Conservation (phyloP, 2,797 vertebrate genomes). For the Chelon labrosus region DNA sequence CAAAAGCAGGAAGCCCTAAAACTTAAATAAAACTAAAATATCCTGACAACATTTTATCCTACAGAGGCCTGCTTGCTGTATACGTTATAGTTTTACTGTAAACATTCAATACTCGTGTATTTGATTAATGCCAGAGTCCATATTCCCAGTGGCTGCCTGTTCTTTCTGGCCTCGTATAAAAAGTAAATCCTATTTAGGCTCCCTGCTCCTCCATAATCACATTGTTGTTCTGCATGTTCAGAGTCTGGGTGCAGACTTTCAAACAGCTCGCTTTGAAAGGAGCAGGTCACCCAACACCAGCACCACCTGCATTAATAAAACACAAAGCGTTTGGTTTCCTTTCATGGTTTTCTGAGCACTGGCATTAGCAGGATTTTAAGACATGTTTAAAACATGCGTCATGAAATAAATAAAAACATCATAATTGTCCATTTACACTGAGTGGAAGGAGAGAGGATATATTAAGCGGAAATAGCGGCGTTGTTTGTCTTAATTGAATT, state of each 20-base stretch:
- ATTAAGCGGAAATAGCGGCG: no score
- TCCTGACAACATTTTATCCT: neutral
- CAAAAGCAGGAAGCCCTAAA: neutral
- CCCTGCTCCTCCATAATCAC: constrained; percentile 64
- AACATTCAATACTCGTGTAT: neutral
- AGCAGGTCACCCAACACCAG: constrained; percentile 43
- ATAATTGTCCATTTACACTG: no score
- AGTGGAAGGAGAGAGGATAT: no score
- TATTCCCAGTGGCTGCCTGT: constrained; percentile 7
- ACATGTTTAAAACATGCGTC: neutral
- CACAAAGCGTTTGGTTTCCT: constrained; percentile 7
- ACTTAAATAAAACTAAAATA: neutral
- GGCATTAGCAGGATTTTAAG: neutral
- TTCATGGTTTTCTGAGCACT: neutral
- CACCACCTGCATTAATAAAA: constrained; percentile 26
- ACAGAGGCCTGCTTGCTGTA: neutral
- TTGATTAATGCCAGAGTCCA: neutral
- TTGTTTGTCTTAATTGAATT: no score
- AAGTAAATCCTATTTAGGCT: constrained; percentile 57
- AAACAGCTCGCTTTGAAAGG: constrained; percentile 33
- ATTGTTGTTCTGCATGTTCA: constrained; percentile 43
- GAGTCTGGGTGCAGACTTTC: constrained; percentile 28
- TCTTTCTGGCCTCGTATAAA: constrained; percentile 32
- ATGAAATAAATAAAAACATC: neutral
- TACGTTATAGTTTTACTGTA: neutral